Evolutionary conservation across 2,113 vertebrate genomes (phyloP).

Genomic region (Illadopsis cleaveri): DNA sequence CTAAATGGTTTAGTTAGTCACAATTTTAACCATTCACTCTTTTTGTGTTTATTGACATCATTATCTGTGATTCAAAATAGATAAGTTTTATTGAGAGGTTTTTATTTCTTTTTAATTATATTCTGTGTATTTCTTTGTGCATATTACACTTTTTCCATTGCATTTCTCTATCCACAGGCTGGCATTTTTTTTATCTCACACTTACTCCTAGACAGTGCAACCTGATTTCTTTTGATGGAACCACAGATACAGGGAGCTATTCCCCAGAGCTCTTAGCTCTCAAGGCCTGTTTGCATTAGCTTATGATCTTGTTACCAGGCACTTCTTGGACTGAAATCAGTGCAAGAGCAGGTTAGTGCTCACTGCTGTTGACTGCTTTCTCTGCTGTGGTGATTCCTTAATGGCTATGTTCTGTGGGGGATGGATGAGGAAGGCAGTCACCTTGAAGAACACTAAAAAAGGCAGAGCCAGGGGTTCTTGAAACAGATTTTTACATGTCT

Average conservation of each 20-base stretch:
- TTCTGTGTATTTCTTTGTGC: background rate
- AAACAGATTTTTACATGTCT: background rate
- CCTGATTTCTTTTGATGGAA: constrained; percentile 55
- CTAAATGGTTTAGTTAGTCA: background rate
- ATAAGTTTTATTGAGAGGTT: background rate
- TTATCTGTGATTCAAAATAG: background rate
- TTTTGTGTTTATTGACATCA: background rate
- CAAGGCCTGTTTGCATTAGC: constrained; percentile 6
- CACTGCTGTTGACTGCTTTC: background rate
- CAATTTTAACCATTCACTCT: background rate
- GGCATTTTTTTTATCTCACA: background rate
- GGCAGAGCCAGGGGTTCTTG: background rate
- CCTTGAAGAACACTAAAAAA: background rate
- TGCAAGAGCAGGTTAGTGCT: background rate
- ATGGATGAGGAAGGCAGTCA: background rate
- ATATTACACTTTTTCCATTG: background rate
- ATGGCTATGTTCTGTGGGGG: background rate
- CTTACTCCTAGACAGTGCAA: constrained; percentile 27
- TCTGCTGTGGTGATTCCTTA: background rate
- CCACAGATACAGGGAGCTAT: constrained; percentile 9
- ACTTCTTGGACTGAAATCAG: background rate
- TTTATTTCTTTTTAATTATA: background rate
- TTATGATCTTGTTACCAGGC: background rate
- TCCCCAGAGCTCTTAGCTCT: constrained; percentile 3
- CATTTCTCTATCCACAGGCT: constrained; percentile 4